phyloP scores from a whole-genome alignment of 2,888 invertebrate genomes.

The Iselma pallidipennis region DNA sequence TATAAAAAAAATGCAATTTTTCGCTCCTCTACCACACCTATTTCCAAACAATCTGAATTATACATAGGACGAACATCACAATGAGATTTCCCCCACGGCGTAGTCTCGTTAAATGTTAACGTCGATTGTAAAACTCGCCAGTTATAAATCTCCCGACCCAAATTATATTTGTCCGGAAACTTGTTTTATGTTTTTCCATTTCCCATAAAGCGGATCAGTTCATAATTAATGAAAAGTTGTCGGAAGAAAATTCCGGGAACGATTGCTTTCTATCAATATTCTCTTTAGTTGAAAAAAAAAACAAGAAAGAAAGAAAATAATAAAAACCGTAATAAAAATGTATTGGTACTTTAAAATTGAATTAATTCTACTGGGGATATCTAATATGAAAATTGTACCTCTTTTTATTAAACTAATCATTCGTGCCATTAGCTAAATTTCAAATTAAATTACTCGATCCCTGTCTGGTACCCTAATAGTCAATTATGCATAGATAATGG shows the following conservation, averaged over 20 bases:
- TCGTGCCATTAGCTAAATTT: slow-evolving; percentile 50
- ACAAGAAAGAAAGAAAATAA: not conserved
- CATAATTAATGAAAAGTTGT: slow-evolving; percentile 45
- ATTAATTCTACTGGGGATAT: not conserved
- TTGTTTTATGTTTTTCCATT: slow-evolving; percentile 47
- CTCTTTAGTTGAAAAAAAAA: not conserved
- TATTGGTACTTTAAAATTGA: too few relatives aligned
- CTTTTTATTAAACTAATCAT: slow-evolving; percentile 44
- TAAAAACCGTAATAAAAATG: not conserved
- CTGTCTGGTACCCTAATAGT: slow-evolving; percentile 32
- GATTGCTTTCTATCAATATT: too few relatives aligned
- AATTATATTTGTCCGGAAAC: slow-evolving; percentile 53
- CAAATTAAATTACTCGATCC: slow-evolving; percentile 51
- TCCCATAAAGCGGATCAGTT: slow-evolving; percentile 43
- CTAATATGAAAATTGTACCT: slow-evolving; percentile 15
- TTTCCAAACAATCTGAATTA: slow-evolving; percentile 38
- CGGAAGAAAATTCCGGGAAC: not conserved
- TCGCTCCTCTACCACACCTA: not conserved
- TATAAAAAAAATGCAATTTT: not conserved
- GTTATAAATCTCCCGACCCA: slow-evolving; percentile 53
- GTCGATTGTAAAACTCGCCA: slow-evolving; percentile 56
- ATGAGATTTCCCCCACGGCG: slow-evolving; percentile 51
- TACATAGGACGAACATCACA: slow-evolving; percentile 45
- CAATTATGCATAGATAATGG: slow-evolving; percentile 51
- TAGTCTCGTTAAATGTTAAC: slow-evolving; percentile 54